Conservation (phyloP, 1,140 invertebrate genomes). For the Brachionus sp. region DNA sequence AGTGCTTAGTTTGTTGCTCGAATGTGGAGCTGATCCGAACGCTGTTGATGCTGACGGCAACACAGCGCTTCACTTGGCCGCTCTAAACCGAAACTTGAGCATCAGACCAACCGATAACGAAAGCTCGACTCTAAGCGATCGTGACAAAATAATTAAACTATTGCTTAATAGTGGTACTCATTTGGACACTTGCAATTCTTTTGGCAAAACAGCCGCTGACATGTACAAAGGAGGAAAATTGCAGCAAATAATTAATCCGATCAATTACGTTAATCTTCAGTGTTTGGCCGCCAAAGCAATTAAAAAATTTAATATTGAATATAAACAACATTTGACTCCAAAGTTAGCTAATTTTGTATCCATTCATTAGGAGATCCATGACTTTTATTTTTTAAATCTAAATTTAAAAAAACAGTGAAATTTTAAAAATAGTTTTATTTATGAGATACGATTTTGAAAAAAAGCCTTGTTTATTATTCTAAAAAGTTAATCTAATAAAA, state of each 20-base stretch:
- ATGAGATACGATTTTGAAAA: neutral
- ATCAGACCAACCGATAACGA: conserved; percentile 47
- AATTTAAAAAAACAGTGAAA: neutral
- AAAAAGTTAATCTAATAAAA: neutral
- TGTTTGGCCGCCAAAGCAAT: conserved; percentile 76
- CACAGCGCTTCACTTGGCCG: conserved; percentile 75
- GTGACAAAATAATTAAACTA: conserved; percentile 72
- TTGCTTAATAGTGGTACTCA: conserved; percentile 60
- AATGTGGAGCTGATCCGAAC: conserved; percentile 22
- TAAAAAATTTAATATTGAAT: conserved; percentile 65
- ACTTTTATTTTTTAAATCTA: neutral
- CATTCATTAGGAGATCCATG: conserved; percentile 46
- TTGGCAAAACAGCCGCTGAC: conserved; percentile 11
- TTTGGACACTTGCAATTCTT: neutral
- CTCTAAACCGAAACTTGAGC: conserved; percentile 65
- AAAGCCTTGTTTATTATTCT: neutral
- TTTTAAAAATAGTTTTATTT: neutral
- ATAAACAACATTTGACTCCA: conserved; percentile 65
- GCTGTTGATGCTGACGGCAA: conserved; percentile 62
- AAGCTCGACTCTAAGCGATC: conserved; percentile 65
- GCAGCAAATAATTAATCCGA: conserved; percentile 69
- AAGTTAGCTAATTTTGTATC: conserved; percentile 49
- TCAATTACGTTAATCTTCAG: conserved; percentile 73
- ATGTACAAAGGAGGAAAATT: conserved; percentile 50
- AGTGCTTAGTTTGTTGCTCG: neutral